A percentile compares a stretch with the other conserved stretches of the same genome.
Evolutionary conservation across 2,888 invertebrate species (phyloP).

Genomic region (Teleiodes luculella): DNA sequence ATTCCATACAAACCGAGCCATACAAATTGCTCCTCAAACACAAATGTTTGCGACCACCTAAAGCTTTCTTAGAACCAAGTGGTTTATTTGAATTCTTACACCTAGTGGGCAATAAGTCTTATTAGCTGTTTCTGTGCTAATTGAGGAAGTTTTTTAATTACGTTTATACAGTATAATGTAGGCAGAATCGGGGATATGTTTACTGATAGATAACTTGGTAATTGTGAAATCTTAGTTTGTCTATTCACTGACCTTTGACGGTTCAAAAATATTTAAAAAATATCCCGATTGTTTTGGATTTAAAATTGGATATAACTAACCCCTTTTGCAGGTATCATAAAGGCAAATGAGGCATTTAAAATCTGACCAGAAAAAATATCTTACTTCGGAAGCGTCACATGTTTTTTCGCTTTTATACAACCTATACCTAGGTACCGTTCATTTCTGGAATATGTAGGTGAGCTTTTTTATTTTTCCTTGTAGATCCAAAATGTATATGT

Average conservation of each 20-base stretch:
- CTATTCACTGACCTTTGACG: neutral
- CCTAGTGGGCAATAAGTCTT: slow-evolving; percentile 29
- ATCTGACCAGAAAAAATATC: too few species aligned
- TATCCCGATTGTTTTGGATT: too few species aligned
- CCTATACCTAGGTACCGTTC: too few species aligned
- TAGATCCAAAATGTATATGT: too few species aligned
- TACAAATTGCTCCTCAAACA: slow-evolving; percentile 26
- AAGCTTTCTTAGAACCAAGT: slow-evolving; percentile 53
- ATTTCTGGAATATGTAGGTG: too few species aligned
- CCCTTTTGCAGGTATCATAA: too few species aligned
- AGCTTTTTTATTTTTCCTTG: too few species aligned
- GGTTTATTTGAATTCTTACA: slow-evolving; percentile 8
- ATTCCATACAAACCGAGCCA: neutral
- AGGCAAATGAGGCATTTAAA: too few species aligned
- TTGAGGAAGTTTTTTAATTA: slow-evolving; percentile 28
- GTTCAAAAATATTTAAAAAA: too few species aligned
- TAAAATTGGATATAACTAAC: neutral
- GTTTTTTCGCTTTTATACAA: too few species aligned
- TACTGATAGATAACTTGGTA: neutral
- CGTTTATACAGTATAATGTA: slow-evolving; percentile 23
- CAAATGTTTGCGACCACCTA: slow-evolving; percentile 73
- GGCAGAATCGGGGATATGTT: neutral
- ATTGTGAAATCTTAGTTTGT: too few species aligned
- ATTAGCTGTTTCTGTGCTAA: slow-evolving; percentile 23
- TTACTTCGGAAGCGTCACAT: too few species aligned